These are phyloP conservation scores for Thripadectes ignobilis DNA, from an alignment of 2,797 vertebrate species.

Conservation along the genomic window DNA sequence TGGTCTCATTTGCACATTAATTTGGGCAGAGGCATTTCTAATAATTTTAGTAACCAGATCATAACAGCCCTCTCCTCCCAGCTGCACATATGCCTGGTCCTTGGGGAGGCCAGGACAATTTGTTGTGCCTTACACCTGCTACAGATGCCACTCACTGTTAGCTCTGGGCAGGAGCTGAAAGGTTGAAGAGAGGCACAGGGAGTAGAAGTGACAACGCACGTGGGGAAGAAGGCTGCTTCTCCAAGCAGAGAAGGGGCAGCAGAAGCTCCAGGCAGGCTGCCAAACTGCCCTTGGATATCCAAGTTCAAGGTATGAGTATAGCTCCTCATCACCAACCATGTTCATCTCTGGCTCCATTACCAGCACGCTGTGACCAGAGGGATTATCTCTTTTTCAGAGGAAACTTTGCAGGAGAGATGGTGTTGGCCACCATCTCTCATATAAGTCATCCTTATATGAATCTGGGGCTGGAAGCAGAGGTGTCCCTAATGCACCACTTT, in stretches of 20 bases:
- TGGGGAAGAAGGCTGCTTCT: background rate
- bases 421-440: background rate
- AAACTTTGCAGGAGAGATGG: background rate
- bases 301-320: background rate
- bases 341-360: background rate
- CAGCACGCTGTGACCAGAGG: rapidly evolving
- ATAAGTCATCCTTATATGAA: background rate
- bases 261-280: background rate
- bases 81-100: background rate
- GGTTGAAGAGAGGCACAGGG: background rate
- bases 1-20: too few species aligned
- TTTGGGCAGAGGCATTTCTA: too few species aligned
- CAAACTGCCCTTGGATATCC: background rate
- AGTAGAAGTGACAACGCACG: background rate
- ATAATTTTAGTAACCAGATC: too few species aligned
- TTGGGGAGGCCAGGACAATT: background rate
- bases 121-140: background rate
- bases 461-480: background rate
- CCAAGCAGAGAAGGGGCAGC: rapidly evolving
- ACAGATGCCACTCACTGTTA: background rate
- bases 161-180: background rate
- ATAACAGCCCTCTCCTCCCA: background rate
- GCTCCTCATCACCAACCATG: background rate
- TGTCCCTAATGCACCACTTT: background rate
- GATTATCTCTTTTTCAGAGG: background rate